Conservation (phyloP, 2,888 invertebrate genomes). For the Augochlorella aurata region DNA sequence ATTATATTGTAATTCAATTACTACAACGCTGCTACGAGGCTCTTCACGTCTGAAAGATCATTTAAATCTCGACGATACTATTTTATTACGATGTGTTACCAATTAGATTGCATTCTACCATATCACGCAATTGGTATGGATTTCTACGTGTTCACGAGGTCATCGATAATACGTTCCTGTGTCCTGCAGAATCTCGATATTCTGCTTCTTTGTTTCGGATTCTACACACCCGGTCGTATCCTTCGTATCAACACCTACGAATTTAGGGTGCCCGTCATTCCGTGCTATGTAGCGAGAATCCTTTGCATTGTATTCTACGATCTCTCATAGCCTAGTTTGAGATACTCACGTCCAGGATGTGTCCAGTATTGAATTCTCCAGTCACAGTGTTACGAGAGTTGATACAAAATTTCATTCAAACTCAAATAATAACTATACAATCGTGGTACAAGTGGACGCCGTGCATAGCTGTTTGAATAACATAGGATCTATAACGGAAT, state of each 20-base stretch:
- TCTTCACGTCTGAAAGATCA: too few species aligned
- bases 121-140: neutral
- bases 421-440: neutral
- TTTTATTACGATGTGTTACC: neutral
- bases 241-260: constrained; percentile 10
- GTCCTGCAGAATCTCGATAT: neutral
- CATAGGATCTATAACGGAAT: too few species aligned
- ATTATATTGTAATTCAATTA: too few species aligned
- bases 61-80: too few species aligned
- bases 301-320: constrained; percentile 4
- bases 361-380: neutral
- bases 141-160: neutral
- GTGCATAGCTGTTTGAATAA: too few species aligned
- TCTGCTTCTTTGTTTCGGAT: constrained; percentile 9
- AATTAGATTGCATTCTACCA: neutral
- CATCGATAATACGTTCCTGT: neutral
- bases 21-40: too few species aligned
- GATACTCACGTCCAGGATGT: neutral
- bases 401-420: neutral
- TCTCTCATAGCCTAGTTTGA: neutral
- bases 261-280: neutral
- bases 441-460: too few species aligned
- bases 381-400: neutral
- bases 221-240: constrained; percentile 6
- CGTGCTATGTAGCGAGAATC: neutral